A percentile compares a stretch with the other conserved stretches of the same genome.
These are phyloP conservation scores for Zhuqinia jingwanae DNA, from an alignment of 2,888 invertebrate species.

Conservation along the genomic window DNA sequence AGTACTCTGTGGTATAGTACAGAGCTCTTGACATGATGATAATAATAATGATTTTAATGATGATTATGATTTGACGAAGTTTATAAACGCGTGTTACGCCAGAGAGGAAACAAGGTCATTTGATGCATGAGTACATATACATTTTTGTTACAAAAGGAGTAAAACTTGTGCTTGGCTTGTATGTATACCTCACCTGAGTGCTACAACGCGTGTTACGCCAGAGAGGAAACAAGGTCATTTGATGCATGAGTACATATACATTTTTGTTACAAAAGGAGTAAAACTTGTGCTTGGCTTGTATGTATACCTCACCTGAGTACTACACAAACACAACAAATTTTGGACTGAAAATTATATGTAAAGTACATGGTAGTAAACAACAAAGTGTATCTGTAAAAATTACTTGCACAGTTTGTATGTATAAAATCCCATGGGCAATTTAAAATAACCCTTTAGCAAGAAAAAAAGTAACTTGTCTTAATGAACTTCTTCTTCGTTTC, in stretches of 20 bases:
- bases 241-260: background rate
- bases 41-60: background rate
- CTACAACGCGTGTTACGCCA: background rate
- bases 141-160: background rate
- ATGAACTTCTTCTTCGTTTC: background rate
- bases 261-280: background rate
- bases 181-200: too few species aligned
- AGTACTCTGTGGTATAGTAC: too few species aligned
- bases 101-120: conserved; percentile 39
- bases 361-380: too few species aligned
- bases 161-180: too few species aligned
- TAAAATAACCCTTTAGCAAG: background rate
- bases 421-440: background rate
- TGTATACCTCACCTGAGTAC: background rate
- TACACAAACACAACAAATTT: background rate
- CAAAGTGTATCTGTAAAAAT: background rate
- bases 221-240: conserved; percentile 38
- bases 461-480: background rate
- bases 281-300: background rate
- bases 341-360: too few species aligned
- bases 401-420: background rate
- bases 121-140: background rate
- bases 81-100: background rate
- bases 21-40: background rate
- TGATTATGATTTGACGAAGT: background rate